These are phyloP conservation scores for Linnaemya tessellans DNA, from an alignment of 2,888 invertebrate species.

Conservation along the genomic window DNA sequence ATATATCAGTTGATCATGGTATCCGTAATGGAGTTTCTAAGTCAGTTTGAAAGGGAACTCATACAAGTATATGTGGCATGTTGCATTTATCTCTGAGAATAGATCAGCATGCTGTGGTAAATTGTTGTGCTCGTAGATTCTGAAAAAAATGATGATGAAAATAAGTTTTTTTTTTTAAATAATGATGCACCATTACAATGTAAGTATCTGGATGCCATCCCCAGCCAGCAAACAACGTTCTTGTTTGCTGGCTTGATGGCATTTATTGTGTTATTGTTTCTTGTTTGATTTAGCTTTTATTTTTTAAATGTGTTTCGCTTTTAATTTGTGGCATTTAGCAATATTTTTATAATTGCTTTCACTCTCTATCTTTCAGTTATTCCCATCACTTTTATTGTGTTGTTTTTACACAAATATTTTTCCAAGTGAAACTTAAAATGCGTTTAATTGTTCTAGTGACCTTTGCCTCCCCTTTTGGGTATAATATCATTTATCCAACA, in stretches of 20 bases:
- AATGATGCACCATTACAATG: not conserved
- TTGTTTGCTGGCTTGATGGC: constrained; percentile 1
- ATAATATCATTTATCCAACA: constrained; percentile 46
- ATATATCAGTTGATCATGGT: constrained; percentile 22
- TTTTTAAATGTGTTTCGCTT: constrained; percentile 9
- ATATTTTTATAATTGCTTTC: constrained; percentile 18
- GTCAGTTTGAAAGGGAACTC: not conserved
- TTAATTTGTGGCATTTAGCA: constrained; percentile 12
- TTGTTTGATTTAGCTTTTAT: not conserved
- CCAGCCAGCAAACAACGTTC: not conserved
- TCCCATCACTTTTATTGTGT: not conserved
- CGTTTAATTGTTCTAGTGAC: constrained; percentile 54
- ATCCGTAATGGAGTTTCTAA: constrained; percentile 5
- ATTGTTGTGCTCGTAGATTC: constrained; percentile 30
- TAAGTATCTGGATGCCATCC: not conserved
- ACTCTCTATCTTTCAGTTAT: constrained; percentile 2
- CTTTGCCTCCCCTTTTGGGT: constrained; percentile 43
- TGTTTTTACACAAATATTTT: not conserved
- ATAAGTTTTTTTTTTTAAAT: constrained; percentile 5
- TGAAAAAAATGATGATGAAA: constrained; percentile 40
- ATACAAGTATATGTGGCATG: not conserved
- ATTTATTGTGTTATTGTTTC: not conserved
- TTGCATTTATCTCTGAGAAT: constrained; percentile 24
- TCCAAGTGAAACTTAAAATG: not conserved
- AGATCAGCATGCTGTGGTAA: constrained; percentile 17